Percentiles rank a stretch among this genome's conserved stretches.
Conservation (phyloP, 2,113 vertebrate genomes). For the Etheostoma spectabile region DNA sequence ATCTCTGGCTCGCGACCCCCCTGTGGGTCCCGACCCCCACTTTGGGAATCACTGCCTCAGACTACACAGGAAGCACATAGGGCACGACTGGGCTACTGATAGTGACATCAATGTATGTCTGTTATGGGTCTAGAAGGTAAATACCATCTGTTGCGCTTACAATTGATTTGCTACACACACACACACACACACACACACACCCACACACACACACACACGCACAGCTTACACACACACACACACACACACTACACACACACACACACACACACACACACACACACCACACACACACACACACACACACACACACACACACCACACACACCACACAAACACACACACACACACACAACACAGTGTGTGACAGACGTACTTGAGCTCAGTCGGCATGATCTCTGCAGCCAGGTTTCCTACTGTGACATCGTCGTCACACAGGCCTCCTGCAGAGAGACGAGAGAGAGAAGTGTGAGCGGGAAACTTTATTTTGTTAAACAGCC, state of each 20-base stretch:
- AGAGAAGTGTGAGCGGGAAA: background rate
- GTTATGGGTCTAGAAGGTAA: conserved; percentile 14
- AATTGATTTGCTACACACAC: background rate
- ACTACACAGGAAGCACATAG: conserved; percentile 5
- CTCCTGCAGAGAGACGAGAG: conserved; percentile 74
- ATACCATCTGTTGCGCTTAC: conserved; percentile 21
- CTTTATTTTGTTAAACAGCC: background rate
- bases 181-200: background rate
- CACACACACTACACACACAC: background rate
- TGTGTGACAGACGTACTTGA: conserved; percentile 82
- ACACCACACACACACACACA: background rate
- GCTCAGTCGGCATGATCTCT: conserved; percentile 91
- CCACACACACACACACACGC: background rate
- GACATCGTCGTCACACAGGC: conserved; percentile 74
- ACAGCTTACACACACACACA: too few species aligned
- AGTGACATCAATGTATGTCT: conserved; percentile 18
- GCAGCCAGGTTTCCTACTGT: conserved; percentile 88
- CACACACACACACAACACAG: background rate
- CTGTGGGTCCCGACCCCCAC: too few species aligned
- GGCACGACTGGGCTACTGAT: conserved; percentile 21
- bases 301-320: background rate
- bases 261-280: background rate
- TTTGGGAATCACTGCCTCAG: too few species aligned
- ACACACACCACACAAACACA: too few species aligned
- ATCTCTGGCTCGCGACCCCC: too few species aligned